These are phyloP conservation scores for Eospalax fontanierii DNA, from an alignment of 2,797 vertebrate genomes.

Conservation along the genomic window DNA sequence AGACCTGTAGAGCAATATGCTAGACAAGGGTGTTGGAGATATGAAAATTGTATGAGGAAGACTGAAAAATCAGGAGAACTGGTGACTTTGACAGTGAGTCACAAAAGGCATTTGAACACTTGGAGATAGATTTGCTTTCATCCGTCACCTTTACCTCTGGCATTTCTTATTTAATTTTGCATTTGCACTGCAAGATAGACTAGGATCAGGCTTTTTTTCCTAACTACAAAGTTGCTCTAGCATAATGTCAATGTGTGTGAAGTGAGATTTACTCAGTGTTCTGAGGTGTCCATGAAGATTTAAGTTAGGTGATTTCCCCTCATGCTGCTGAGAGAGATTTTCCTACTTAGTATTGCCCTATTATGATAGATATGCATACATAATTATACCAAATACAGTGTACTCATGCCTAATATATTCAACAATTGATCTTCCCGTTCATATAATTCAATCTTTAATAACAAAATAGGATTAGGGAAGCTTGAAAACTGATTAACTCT, in stretches of 20 bases:
- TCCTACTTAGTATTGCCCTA: constrained; percentile 6
- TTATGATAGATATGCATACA: neutral
- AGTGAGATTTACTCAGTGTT: neutral
- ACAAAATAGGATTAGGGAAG: neutral
- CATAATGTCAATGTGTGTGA: neutral
- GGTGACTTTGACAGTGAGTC: neutral
- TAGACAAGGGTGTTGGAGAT: neutral
- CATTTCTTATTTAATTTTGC: neutral
- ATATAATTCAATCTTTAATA: neutral
- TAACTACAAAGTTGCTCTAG: neutral
- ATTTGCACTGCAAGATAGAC: neutral
- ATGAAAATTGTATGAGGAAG: neutral
- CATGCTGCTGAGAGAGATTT: neutral
- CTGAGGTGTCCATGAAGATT: neutral
- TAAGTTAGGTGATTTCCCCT: neutral
- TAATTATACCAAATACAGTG: neutral
- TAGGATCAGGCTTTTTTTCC: neutral
- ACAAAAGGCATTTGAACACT: neutral
- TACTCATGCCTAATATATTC: neutral
- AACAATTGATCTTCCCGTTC: neutral
- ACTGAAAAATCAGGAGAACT: neutral
- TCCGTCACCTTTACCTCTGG: neutral
- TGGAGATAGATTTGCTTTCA: neutral
- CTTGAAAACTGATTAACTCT: neutral
- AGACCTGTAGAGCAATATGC: neutral